phyloP scores from a whole-genome alignment of 2,113 vertebrate genomes.

The Echinops telfairi region DNA sequence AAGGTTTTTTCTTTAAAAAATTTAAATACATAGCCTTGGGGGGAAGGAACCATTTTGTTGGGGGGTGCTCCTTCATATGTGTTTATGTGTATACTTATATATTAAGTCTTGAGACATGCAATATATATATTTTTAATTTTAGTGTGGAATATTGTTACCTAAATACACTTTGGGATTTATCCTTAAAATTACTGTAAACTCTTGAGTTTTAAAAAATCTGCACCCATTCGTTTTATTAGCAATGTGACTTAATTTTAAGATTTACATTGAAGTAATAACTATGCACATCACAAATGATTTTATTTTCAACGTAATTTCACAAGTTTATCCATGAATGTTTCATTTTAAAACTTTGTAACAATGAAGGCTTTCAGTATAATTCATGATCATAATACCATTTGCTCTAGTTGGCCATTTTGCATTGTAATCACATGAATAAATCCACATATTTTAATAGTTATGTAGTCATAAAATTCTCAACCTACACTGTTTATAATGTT shows the following conservation, averaged over 20 bases:
- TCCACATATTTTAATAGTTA: slow-evolving; percentile 29
- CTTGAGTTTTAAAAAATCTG: neutral
- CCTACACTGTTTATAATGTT: neutral
- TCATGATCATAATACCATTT: neutral
- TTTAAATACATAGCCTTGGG: too few species aligned
- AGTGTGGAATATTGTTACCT: neutral
- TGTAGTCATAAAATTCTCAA: neutral
- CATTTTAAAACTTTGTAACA: slow-evolving; percentile 9
- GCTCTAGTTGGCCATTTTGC: neutral
- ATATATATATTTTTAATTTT: neutral
- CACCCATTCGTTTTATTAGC: neutral
- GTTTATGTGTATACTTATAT: too few species aligned
- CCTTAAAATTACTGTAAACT: neutral
- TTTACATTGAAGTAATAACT: neutral
- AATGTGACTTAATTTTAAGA: neutral
- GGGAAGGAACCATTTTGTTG: too few species aligned
- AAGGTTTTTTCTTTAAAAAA: too few species aligned
- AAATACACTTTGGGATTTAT: neutral
- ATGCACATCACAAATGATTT: neutral
- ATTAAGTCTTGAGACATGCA: neutral
- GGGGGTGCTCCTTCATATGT: too few species aligned
- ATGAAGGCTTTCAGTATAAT: neutral
- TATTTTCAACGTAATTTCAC: neutral
- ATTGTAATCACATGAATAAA: slow-evolving; percentile 49
- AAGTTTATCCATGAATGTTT: slow-evolving; percentile 21